Base-by-base conservation (phyloP, 2,113 vertebrate genomes). In the Engystomops pustulosus region DNA sequence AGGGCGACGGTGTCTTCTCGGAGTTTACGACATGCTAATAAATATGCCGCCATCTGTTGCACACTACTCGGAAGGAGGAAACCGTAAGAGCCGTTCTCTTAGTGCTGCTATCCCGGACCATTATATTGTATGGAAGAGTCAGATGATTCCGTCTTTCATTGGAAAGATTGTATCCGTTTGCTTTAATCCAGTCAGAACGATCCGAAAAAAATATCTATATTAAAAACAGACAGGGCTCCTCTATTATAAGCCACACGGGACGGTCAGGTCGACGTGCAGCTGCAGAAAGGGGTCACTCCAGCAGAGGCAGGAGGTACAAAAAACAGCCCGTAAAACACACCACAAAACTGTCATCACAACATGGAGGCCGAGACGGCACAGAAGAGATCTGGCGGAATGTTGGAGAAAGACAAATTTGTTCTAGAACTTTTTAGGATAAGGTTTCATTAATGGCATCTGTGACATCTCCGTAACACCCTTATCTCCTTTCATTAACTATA, bases 331-430 rank as follows among this genome's bases (percentile, higher is more conserved):
- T 83, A 83, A 82, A 83, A 83, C 70, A 83, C 69, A 34, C 38
- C 81, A 83, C 70, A 83, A 83, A 83, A 75, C 69, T 74, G 81
- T 75, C 70, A 75, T 83, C 80, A 44, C 60, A 23, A 78, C 65
- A 79, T 17, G 17, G 25, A 3, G 15, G 74, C 62, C 4, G 15
- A 68, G 49, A 20, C 25, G 7, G 32, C 4, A 12, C 18, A 34
- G n/a, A 34, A 38, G 51, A 71, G 34, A 25, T 14, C 49, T 45
- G 36, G 12, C 30, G 34, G 17, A 51, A 58, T 25, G 18, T 25
- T 10, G 38, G n/a, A 11, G 23, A 38, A 70, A 38, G n/a, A 23
- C 47, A 44, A 51, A 44, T 71, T 41, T 81, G 15, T 41, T 78
- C 10, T 78, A 15, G 34, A 58, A 58, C 32, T 38, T 25, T n/a